These are phyloP conservation scores for Mallotus villosus DNA, from an alignment of 2,797 vertebrate genomes.

Conservation along the genomic window DNA sequence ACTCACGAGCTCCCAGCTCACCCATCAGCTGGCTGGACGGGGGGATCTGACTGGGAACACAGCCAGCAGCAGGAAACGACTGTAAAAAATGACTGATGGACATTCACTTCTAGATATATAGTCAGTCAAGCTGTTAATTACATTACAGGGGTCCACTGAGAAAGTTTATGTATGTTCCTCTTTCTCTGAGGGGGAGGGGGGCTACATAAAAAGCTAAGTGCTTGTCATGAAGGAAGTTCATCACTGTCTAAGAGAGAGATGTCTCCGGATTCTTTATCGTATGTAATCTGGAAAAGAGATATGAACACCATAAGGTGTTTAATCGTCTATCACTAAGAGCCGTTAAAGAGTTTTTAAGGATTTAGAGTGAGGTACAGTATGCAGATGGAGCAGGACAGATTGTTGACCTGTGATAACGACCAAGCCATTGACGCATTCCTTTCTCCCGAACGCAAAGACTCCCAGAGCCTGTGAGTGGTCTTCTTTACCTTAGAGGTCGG, in stretches of 20 bases:
- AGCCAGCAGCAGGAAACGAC: slow-evolving; percentile 54
- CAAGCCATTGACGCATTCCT: slow-evolving; percentile 62
- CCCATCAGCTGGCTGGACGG: slow-evolving; percentile 46
- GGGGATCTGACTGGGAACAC: slow-evolving; percentile 41
- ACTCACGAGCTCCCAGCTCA: slow-evolving; percentile 27
- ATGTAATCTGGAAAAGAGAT: not conserved
- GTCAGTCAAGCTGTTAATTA: slow-evolving; percentile 22
- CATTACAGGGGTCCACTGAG: slow-evolving; percentile 16
- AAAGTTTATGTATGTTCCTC: not conserved
- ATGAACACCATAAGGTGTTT: not conserved
- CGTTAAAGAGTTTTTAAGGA: not conserved
- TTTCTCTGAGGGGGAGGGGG: not conserved
- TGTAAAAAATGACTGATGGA: slow-evolving; percentile 36
- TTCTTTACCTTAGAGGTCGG: slow-evolving; percentile 15
- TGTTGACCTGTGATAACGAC: slow-evolving; percentile 54
- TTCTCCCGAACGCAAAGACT: slow-evolving; percentile 39
- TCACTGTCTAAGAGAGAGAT: not conserved
- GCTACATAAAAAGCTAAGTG: not conserved
- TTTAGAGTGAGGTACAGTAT: not conserved
- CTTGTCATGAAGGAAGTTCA: not conserved
- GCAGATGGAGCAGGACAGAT: slow-evolving; percentile 18
- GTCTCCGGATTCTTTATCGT: not conserved
- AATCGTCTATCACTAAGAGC: not conserved
- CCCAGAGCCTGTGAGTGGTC: slow-evolving; percentile 37
- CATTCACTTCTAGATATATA: slow-evolving; percentile 9